Conservation (phyloP, 2,113 vertebrate genomes). For the Papio anubis region DNA sequence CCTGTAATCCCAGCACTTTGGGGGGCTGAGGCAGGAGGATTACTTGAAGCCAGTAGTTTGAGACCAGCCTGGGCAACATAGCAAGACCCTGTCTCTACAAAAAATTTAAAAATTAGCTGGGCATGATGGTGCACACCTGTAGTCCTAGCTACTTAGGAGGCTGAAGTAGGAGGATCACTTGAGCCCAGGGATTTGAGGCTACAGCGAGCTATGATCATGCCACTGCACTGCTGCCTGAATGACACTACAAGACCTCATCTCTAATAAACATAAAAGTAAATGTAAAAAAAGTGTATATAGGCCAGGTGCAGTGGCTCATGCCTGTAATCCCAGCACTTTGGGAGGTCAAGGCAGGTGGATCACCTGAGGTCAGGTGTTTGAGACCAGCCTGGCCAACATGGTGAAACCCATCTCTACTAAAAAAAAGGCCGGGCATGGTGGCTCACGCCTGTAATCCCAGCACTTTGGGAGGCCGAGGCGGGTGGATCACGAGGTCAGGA, state of each 20-base stretch:
- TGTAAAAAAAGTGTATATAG: not conserved
- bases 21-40: not conserved
- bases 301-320: not conserved
- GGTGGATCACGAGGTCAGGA: no score
- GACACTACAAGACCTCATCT: not conserved
- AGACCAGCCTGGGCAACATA: not conserved
- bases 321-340: not conserved
- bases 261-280: not conserved
- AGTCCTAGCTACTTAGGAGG: not conserved
- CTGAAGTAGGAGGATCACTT: not conserved
- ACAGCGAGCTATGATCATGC: not conserved
- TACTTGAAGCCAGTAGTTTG: not conserved
- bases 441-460: no score
- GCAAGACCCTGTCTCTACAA: not conserved
- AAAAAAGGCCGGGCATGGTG: no score
- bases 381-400: no score
- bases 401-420: no score
- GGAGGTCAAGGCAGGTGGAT: not conserved
- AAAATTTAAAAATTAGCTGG: not conserved
- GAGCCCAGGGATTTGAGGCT: not conserved
- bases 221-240: not conserved
- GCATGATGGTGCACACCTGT: not conserved
- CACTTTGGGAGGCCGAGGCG: no score
- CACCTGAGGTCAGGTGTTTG: no score
- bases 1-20: not conserved